A percentile compares a stretch with the other conserved stretches of the same genome.
These are phyloP conservation scores for Prunella strophiata DNA, from an alignment of 2,797 vertebrate genomes.

Conservation along the genomic window DNA sequence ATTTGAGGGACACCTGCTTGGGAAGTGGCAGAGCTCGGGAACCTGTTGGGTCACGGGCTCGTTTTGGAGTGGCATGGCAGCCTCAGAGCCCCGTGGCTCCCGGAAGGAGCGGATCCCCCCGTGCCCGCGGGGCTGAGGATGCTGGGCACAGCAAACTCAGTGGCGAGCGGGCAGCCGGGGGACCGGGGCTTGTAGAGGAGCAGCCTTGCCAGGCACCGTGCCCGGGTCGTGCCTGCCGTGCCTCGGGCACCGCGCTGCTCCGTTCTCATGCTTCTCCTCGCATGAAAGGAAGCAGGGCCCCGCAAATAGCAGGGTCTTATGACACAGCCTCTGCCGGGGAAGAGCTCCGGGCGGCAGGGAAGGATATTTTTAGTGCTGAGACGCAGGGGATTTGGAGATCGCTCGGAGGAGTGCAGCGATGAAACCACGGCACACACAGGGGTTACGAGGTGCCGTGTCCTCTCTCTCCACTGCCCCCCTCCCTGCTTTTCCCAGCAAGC, in stretches of 20 bases:
- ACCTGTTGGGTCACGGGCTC: conserved; percentile 13
- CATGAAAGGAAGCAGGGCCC: conserved; percentile 34
- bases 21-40: not conserved
- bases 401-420: not conserved
- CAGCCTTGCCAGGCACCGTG: not conserved
- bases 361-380: conserved; percentile 72
- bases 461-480: not conserved
- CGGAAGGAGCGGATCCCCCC: not conserved
- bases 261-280: conserved; percentile 1
- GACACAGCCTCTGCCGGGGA: conserved; percentile 60
- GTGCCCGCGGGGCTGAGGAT: not conserved
- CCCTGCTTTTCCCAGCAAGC: not conserved
- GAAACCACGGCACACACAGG: not conserved
- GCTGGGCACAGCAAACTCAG: not conserved
- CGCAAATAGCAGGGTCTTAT: conserved; percentile 71
- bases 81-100: not conserved
- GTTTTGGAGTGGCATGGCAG: not conserved
- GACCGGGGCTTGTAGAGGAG: not conserved
- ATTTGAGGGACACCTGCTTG: not conserved
- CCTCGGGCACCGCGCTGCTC: not conserved
- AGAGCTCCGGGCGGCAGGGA: conserved; percentile 38
- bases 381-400: conserved; percentile 50
- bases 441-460: conserved; percentile 37
- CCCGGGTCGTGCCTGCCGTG: not conserved
- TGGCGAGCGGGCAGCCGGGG: not conserved